These are phyloP conservation scores for Periparus ater DNA, from an alignment of 2,797 vertebrate genomes.

Conservation along the genomic window DNA sequence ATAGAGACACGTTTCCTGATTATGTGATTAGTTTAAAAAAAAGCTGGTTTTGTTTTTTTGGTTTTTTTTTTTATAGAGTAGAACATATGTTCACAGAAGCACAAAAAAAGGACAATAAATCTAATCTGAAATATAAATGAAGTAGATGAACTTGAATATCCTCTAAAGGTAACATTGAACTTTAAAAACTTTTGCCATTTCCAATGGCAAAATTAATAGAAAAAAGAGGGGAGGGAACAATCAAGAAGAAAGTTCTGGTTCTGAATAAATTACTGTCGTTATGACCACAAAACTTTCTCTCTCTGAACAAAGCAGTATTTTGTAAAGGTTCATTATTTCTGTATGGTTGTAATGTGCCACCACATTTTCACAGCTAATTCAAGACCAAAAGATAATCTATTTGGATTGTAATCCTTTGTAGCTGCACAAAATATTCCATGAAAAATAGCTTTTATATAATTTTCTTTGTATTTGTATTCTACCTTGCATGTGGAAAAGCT, in stretches of 20 bases:
- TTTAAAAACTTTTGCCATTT: not conserved
- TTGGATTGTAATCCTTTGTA: not conserved
- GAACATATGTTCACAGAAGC: not conserved
- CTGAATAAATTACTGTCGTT: not conserved
- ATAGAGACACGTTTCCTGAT: not conserved
- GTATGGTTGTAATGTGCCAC: not conserved
- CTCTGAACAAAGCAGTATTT: not conserved
- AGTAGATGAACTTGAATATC: not conserved
- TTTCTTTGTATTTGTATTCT: not conserved
- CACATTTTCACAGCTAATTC: not conserved
- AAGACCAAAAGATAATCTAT: not conserved
- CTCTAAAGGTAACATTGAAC: not conserved
- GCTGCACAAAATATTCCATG: not conserved
- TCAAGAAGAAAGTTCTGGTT: not conserved
- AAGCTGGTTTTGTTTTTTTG: not conserved
- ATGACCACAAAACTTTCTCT: not conserved
- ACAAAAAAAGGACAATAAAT: not conserved
- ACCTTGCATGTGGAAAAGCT: not conserved
- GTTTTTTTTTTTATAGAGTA: not conserved
- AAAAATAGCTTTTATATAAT: not conserved
- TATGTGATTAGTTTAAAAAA: not conserved
- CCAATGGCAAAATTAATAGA: not conserved
- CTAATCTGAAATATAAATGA: not conserved
- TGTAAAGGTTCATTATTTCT: not conserved
- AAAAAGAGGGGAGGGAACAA: fast-evolving